A percentile compares a stretch with the other conserved stretches of the same genome.
phyloP scores from a whole-genome alignment of 1,140 invertebrate genomes.

The Propsilocerus akamusi region DNA sequence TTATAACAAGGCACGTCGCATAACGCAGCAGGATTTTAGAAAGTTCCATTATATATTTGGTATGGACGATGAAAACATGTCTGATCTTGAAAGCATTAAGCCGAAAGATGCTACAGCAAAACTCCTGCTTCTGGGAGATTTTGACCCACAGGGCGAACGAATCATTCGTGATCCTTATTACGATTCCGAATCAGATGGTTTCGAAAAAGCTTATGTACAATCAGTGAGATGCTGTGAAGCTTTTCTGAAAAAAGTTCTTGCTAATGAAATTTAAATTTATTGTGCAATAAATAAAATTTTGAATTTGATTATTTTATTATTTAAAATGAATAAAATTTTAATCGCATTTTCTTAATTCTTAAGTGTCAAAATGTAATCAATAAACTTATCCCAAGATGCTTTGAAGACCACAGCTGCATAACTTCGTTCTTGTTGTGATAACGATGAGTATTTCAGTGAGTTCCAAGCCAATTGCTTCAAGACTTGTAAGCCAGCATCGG shows the following conservation, averaged over 20 bases:
- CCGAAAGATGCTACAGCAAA: constrained; percentile 45
- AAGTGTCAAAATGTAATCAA: not conserved
- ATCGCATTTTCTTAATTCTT: not conserved
- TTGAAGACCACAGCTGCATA: not conserved
- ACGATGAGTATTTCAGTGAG: constrained; percentile 31
- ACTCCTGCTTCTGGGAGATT: constrained; percentile 58
- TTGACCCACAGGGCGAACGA: constrained; percentile 49
- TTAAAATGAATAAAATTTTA: too few relatives aligned
- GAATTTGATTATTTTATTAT: too few relatives aligned
- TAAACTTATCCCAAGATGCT: not conserved
- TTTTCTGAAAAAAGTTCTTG: constrained; percentile 34
- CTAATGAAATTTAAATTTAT: constrained; percentile 15
- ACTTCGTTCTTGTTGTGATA: not conserved
- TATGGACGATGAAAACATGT: constrained; percentile 75
- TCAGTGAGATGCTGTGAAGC: constrained; percentile 41
- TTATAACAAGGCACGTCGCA: constrained; percentile 55
- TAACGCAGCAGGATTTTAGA: constrained; percentile 49
- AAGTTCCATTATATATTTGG: constrained; percentile 76
- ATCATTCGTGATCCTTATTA: constrained; percentile 83
- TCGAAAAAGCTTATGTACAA: constrained; percentile 53
- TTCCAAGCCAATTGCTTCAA: constrained; percentile 52
- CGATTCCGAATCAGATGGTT: constrained; percentile 39
- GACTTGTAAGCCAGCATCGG: constrained; percentile 35
- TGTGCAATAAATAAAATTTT: too few relatives aligned
- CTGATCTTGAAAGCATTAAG: constrained; percentile 36